Percentiles rank a stretch among this genome's conserved stretches.
Conservation (phyloP, 2,888 invertebrate species). For the Carabus problematicus region DNA sequence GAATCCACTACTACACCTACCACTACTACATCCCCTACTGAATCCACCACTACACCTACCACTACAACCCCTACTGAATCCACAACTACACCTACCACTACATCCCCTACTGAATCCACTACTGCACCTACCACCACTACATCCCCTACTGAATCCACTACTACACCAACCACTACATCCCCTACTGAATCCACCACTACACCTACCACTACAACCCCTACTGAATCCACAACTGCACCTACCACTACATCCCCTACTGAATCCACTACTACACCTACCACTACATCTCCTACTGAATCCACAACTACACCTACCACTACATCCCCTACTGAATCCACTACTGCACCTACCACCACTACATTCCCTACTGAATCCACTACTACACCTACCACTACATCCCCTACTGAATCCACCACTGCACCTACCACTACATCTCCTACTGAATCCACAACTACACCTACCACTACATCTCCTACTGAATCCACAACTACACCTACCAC, state of each 20-base stretch:
- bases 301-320: neutral
- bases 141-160: conserved; percentile 3
- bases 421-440: neutral
- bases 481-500: no score
- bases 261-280: neutral
- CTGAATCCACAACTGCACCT: conserved; percentile 1
- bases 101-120: neutral
- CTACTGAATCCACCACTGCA: neutral
- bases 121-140: conserved; percentile 1
- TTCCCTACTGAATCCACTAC: neutral
- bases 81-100: conserved; percentile 9
- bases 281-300: neutral
- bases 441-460: neutral
- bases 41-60: neutral
- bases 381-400: conserved; percentile 3
- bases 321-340: neutral
- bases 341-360: conserved; percentile 1
- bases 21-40: neutral
- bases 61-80: conserved; percentile 2
- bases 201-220: neutral
- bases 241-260: neutral
- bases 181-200: neutral
- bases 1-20: neutral
- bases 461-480: conserved; percentile 4
- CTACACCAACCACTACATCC: neutral